Evolutionary conservation across 1,140 invertebrate genomes (phyloP).

Genomic region (Temnothorax nylanderi): DNA sequence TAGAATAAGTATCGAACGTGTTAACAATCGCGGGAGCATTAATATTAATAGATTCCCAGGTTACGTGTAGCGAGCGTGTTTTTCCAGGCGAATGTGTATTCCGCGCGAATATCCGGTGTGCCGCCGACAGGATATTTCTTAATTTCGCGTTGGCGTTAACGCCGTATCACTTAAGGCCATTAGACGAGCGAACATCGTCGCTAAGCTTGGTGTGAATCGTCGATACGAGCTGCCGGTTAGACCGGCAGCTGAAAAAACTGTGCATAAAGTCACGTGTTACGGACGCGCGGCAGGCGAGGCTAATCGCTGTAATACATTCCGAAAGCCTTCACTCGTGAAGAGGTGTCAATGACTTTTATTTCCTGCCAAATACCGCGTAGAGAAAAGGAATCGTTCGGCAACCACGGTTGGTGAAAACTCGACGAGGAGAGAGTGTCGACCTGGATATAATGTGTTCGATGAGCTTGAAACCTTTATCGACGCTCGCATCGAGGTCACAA

Average conservation of each 20-base stretch:
- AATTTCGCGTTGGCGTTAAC: slow-evolving; percentile 19
- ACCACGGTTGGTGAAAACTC: slow-evolving; percentile 5
- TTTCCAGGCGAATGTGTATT: neutral
- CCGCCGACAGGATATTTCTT: slow-evolving; percentile 27
- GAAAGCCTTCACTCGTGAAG: slow-evolving; percentile 18
- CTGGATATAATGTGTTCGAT: slow-evolving; percentile 70
- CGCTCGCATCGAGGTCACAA: slow-evolving; percentile 71
- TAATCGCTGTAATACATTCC: slow-evolving; percentile 13
- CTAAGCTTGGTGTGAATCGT: neutral
- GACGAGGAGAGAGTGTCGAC: slow-evolving; percentile 73
- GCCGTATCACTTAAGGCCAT: slow-evolving; percentile 23
- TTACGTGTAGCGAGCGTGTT: slow-evolving; percentile 2
- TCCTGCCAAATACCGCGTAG: slow-evolving; percentile 3
- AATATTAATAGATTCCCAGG: slow-evolving; percentile 40
- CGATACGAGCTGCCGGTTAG: slow-evolving; percentile 10
- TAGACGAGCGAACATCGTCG: neutral
- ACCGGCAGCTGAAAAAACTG: neutral
- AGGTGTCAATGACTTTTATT: slow-evolving; percentile 54
- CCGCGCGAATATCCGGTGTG: slow-evolving; percentile 16
- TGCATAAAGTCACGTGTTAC: slow-evolving; percentile 22
- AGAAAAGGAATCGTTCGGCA: neutral
- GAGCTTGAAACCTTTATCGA: slow-evolving; percentile 67
- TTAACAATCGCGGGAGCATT: slow-evolving; percentile 43
- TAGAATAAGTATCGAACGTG: slow-evolving; percentile 23
- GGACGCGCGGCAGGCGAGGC: neutral